Percentiles rank a stretch among this genome's conserved stretches.
These are phyloP conservation scores for Tauraco hartlaubi DNA, from an alignment of 2,797 vertebrate species.

Conservation along the genomic window DNA sequence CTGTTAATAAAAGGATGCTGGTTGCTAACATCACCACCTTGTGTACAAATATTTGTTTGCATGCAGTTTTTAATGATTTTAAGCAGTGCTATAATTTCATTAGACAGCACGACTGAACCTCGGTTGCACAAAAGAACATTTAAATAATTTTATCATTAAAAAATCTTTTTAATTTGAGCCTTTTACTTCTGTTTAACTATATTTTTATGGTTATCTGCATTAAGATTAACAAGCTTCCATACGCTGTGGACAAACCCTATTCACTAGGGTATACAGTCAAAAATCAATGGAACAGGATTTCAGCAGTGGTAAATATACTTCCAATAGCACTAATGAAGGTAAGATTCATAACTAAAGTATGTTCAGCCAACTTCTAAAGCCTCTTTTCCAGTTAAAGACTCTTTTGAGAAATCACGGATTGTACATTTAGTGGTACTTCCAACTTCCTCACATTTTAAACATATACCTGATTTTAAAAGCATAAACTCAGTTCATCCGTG, in stretches of 20 bases:
- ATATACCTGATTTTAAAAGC: background rate
- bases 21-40: slow-evolving; percentile 87
- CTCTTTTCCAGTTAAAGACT: background rate
- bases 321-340: background rate
- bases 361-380: background rate
- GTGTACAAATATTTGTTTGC: slow-evolving; percentile 88
- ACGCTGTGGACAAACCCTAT: background rate
- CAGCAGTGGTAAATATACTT: background rate
- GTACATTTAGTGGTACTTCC: background rate
- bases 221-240: background rate
- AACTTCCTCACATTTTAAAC: background rate
- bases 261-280: background rate
- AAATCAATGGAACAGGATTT: background rate
- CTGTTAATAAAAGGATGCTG: slow-evolving; percentile 64
- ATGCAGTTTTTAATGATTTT: slow-evolving; percentile 65
- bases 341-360: background rate
- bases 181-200: slow-evolving; percentile 8
- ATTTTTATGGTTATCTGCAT: background rate
- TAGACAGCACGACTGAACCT: background rate
- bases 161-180: background rate
- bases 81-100: slow-evolving; percentile 44
- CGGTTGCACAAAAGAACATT: background rate
- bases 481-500: background rate
- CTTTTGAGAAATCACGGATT: background rate
- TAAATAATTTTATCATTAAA: slow-evolving; percentile 30